Base-by-base conservation (phyloP, 2,888 invertebrate genomes). In the Tinea semifulvella region DNA sequence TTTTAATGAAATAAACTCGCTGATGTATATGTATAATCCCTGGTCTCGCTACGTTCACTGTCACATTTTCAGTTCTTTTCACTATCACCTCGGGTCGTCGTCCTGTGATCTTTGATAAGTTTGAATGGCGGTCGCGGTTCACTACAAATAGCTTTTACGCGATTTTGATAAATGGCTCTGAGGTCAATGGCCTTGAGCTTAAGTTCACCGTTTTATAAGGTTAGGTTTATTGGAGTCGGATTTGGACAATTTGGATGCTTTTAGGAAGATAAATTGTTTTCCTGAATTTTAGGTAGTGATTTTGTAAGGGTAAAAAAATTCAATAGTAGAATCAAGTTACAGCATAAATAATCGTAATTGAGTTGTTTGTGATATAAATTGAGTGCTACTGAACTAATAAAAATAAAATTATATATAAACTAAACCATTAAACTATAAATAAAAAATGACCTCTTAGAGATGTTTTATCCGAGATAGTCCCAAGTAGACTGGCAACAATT, bases 81-180 rank as follows among this genome's bases (percentile, higher is more conserved):
- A 40, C 40, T 40, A 40, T 40, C 40, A 22, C 13, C 38, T 40
- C 2, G 14, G 40, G 40, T 40, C 22, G 40, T 13, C 14, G 40
- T 40, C 40, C 40, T 40, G 2, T 19, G 40, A 40, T 40, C 19
- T 40, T 40, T 19, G 13, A 38, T 38, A 19, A 20, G 16, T 22
- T n/a, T 40, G 40, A 40, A 40, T 38, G 40, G 40, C 20, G 20
- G n/a, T 40, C 11, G 40, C 40, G 40, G 40, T 40, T 40, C 22
- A 22, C 20, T 40, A 17, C 14, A 40, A 22, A 36, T 36, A 20
- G 22, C 40, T 40, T 39, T 40, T 40, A 13, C 40, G 40, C 22
- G 20, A 22, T 22, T 40, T 40, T 22, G 40, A 40, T 40, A 40
- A 40, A 40, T 22, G 40, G 40, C 20, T 40, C 18, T 22, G 17